Evolutionary conservation across 2,113 vertebrate genomes (phyloP).

Genomic region (Cisticola juncidis): DNA sequence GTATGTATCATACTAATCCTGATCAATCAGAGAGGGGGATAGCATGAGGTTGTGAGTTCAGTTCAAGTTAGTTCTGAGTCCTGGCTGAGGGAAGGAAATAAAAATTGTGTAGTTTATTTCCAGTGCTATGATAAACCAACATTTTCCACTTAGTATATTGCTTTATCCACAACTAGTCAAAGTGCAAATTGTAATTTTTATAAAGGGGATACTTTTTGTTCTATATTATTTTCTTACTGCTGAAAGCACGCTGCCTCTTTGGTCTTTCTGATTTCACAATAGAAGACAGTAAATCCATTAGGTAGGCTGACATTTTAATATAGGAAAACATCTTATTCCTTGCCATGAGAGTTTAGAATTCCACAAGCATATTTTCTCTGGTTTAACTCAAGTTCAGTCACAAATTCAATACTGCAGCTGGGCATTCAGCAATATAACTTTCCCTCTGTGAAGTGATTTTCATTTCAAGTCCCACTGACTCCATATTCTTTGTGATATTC

Average conservation of each 20-base stretch:
- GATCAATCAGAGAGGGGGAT: neutral
- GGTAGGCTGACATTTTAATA: neutral
- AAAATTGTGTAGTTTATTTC: neutral
- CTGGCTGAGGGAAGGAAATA: neutral
- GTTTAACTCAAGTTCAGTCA: constrained; percentile 17
- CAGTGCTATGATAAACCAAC: neutral
- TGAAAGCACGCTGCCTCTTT: neutral
- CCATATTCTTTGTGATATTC: neutral
- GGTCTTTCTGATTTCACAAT: neutral
- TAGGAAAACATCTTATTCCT: neutral
- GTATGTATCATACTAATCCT: neutral
- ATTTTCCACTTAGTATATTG: neutral
- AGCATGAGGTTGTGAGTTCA: neutral
- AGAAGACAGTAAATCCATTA: neutral
- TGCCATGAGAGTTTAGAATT: neutral
- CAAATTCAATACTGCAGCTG: constrained; percentile 2
- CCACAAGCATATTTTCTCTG: neutral
- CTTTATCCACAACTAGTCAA: neutral
- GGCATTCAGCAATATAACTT: neutral
- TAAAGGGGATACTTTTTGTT: neutral
- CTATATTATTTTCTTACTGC: neutral
- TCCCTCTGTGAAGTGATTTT: neutral
- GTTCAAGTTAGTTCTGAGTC: neutral
- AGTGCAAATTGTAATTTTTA: neutral
- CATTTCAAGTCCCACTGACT: neutral